phyloP scores from a whole-genome alignment of 2,113 vertebrate genomes.

The Rissa tridactyla region DNA sequence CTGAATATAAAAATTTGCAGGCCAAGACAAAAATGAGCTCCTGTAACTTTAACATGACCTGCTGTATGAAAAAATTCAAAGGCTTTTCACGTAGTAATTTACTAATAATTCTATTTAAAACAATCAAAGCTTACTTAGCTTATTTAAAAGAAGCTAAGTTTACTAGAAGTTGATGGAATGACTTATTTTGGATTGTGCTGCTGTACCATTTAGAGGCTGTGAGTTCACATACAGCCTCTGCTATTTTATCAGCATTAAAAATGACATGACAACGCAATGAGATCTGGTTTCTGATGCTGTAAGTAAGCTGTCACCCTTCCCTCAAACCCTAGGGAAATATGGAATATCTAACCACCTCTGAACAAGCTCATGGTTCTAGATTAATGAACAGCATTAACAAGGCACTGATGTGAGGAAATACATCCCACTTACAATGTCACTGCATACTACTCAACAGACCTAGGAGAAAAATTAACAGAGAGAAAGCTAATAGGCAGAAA shows the following conservation, averaged over 20 bases:
- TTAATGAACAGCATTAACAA: slow-evolving; percentile 77
- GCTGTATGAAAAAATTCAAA: neutral
- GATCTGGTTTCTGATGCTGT: slow-evolving; percentile 61
- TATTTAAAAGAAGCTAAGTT: neutral
- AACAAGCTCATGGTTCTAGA: slow-evolving; percentile 74
- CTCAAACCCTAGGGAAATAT: slow-evolving; percentile 65
- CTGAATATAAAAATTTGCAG: neutral
- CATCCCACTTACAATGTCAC: slow-evolving; percentile 70
- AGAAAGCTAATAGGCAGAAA: slow-evolving; percentile 17
- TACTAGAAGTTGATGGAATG: neutral
- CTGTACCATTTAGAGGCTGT: slow-evolving; percentile 4
- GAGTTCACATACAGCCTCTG: slow-evolving; percentile 34
- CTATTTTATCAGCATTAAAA: slow-evolving; percentile 73
- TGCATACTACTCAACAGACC: slow-evolving; percentile 39
- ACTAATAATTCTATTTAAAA: neutral
- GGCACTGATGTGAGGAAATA: slow-evolving; percentile 70
- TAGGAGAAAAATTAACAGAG: slow-evolving; percentile 72
- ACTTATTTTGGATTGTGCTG: neutral
- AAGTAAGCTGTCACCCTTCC: slow-evolving; percentile 69
- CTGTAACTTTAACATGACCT: neutral
- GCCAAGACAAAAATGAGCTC: neutral
- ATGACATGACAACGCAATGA: slow-evolving; percentile 58
- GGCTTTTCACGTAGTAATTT: neutral
- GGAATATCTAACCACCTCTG: slow-evolving; percentile 70
- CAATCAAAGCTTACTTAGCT: neutral